Conservation (phyloP, 2,888 invertebrate genomes). For the Synergus umbraculus region DNA sequence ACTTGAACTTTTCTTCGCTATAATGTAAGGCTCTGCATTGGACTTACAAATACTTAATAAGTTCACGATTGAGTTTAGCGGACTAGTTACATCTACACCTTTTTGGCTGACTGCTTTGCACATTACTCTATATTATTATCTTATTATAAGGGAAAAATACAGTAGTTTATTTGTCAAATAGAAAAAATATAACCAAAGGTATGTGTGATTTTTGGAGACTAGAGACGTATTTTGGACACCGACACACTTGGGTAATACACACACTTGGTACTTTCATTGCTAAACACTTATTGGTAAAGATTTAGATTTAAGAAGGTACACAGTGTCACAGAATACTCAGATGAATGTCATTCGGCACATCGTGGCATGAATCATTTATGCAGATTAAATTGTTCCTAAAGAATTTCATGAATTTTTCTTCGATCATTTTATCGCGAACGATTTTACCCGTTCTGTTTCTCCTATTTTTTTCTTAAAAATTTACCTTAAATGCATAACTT, state of each 20-base stretch:
- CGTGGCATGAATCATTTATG: constrained; percentile 66
- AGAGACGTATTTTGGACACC: constrained; percentile 51
- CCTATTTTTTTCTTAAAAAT: constrained; percentile 25
- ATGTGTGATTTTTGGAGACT: constrained; percentile 55
- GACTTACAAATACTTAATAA: constrained; percentile 49
- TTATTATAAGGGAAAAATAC: constrained; percentile 53
- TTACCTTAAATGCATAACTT: background rate
- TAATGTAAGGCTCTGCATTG: constrained; percentile 52
- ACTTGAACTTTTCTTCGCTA: constrained; percentile 47
- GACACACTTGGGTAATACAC: constrained; percentile 43
- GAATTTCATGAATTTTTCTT: constrained; percentile 46
- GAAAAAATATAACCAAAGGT: constrained; percentile 59
- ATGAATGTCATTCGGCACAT: constrained; percentile 69
- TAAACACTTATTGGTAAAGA: constrained; percentile 57
- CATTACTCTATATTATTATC: constrained; percentile 46
- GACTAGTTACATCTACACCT: constrained; percentile 48
- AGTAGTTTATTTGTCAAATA: constrained; percentile 52
- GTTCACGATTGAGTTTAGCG: constrained; percentile 49
- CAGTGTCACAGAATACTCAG: constrained; percentile 59
- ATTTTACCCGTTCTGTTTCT: constrained; percentile 38
- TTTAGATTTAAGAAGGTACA: constrained; percentile 59
- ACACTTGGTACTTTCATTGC: constrained; percentile 58
- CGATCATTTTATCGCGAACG: constrained; percentile 34
- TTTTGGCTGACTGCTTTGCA: constrained; percentile 44
- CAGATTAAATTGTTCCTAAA: constrained; percentile 55